Percentiles rank a stretch among this genome's conserved stretches.
phyloP scores from a whole-genome alignment of 2,888 invertebrate genomes.

The Eupithecia dodoneata region DNA sequence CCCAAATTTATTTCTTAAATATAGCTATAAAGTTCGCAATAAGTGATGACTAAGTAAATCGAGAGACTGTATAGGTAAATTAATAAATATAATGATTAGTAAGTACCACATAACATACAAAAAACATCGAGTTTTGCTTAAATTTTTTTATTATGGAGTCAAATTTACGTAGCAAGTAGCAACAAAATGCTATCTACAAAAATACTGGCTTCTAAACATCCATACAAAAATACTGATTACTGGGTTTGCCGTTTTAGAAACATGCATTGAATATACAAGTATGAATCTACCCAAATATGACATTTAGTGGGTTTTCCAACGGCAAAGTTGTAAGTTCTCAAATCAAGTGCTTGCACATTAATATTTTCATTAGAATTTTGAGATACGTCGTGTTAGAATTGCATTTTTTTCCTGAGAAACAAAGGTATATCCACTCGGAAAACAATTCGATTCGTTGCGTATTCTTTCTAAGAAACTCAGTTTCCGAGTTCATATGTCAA shows the following conservation, averaged over 20 bases:
- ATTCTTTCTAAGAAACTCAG: background rate
- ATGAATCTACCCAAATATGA: background rate
- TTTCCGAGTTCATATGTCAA: too few relatives aligned
- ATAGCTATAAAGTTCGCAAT: background rate
- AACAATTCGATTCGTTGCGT: background rate
- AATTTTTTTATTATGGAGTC: constrained; percentile 15
- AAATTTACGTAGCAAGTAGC: constrained; percentile 1
- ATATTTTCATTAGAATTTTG: background rate
- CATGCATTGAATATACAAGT: constrained; percentile 1
- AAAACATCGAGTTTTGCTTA: constrained; percentile 41
- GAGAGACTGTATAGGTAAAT: constrained; percentile 30
- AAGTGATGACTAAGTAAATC: background rate
- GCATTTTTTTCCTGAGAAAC: background rate
- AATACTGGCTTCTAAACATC: background rate
- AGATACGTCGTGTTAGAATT: background rate
- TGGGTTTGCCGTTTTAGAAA: background rate
- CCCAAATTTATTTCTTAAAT: background rate
- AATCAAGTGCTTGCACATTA: background rate
- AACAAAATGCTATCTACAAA: constrained; percentile 6
- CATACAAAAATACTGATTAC: background rate
- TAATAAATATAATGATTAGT: constrained; percentile 24
- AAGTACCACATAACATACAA: constrained; percentile 24
- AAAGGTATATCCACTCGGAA: background rate
- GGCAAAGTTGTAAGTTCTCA: background rate
- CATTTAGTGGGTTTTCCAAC: background rate